Conservation (phyloP, 2,113 vertebrate genomes). For the Rousettus leschenaultii region DNA sequence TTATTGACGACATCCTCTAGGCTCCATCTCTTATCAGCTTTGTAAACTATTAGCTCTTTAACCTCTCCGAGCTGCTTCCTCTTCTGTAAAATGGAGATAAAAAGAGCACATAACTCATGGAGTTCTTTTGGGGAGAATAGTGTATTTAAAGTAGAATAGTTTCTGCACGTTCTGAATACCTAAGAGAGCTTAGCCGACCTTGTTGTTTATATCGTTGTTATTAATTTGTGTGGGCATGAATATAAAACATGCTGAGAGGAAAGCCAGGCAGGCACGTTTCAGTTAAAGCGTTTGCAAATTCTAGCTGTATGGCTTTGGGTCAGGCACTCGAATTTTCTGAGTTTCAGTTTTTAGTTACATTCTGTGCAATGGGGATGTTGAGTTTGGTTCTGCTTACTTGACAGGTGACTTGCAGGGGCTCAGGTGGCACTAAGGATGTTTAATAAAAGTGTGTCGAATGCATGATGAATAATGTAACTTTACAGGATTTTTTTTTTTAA, state of each 20-base stretch:
- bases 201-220: neutral
- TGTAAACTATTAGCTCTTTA: neutral
- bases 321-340: neutral
- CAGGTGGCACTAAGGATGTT: no score
- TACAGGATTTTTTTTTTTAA: neutral
- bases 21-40: neutral
- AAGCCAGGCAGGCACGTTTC: neutral
- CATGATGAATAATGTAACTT: neutral
- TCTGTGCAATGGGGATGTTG: neutral
- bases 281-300: neutral
- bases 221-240: neutral
- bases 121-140: neutral
- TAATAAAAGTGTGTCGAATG: neutral
- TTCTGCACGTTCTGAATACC: neutral
- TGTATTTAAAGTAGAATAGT: neutral
- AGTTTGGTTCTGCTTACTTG: neutral
- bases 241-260: neutral
- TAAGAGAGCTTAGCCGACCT: neutral
- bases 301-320: neutral
- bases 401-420: neutral
- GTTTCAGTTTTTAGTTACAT: neutral
- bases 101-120: neutral
- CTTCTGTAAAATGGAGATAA: neutral
- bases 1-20: neutral
- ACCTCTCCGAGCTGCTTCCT: neutral